Conservation (phyloP, 2,797 vertebrate genomes). For the Dermochelys coriacea region DNA sequence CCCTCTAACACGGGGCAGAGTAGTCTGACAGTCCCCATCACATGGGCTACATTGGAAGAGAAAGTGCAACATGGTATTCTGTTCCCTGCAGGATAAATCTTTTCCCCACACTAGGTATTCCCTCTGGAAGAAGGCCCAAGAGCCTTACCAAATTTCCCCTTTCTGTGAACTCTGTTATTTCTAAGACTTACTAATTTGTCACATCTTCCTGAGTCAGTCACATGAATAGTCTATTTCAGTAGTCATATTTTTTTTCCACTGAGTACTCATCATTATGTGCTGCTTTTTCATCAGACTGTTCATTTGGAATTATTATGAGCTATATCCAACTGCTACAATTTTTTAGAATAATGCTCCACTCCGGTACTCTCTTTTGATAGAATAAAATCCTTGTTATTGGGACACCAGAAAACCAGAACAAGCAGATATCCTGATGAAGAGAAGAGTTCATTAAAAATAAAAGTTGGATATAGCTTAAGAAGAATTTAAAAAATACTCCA, state of each 20-base stretch:
- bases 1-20: too few relatives aligned
- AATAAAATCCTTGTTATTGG: constrained; percentile 8
- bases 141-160: constrained; percentile 13
- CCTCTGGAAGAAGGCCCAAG: background rate
- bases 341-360: background rate
- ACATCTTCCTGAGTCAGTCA: constrained; percentile 20
- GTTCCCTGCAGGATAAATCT: background rate
- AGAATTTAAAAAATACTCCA: background rate
- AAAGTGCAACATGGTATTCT: background rate
- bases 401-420: background rate
- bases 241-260: constrained; percentile 2
- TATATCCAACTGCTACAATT: background rate
- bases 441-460: background rate
- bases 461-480: background rate
- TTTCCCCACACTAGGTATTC: background rate
- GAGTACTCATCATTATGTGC: background rate
- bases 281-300: constrained; percentile 1
- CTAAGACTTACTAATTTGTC: constrained; percentile 38
- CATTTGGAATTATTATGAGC: background rate
- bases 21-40: too few relatives aligned
- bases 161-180: constrained; percentile 1
- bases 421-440: background rate
- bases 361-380: constrained; percentile 7
- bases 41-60: background rate
- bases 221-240: background rate